phyloP scores from a whole-genome alignment of 1,140 invertebrate genomes.

The Diorhabda sublineata region DNA sequence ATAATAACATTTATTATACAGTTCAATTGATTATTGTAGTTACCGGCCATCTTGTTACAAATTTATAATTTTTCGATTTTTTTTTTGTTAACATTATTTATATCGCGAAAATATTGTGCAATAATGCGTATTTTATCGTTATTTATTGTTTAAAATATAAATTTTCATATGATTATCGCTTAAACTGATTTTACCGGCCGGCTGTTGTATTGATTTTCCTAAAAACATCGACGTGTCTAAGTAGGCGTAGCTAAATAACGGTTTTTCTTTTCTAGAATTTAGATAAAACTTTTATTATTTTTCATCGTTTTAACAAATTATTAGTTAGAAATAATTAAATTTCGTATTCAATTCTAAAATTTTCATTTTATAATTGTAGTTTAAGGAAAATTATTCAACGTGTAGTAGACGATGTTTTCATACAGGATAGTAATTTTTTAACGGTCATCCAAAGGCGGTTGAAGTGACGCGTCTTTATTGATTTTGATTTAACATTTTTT shows the following conservation, averaged over 20 bases:
- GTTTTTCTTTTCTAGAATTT: constrained; percentile 6
- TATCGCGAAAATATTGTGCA: too few species aligned
- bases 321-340: too few species aligned
- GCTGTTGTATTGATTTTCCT: constrained; percentile 18
- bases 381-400: background rate
- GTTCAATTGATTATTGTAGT: background rate
- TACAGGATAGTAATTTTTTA: background rate
- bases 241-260: constrained; percentile 13
- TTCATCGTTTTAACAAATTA: too few species aligned
- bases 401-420: background rate
- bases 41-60: constrained; percentile 12
- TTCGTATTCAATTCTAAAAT: background rate
- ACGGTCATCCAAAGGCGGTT: background rate
- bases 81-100: too few species aligned
- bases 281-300: too few species aligned
- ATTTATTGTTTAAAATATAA: too few species aligned
- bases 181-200: background rate
- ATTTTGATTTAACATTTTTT: background rate
- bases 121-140: too few species aligned
- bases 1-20: background rate
- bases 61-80: background rate
- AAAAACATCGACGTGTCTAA: constrained; percentile 16
- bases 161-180: background rate
- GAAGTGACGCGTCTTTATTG: background rate
- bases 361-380: background rate